A percentile compares a stretch with the other conserved stretches of the same genome.
phyloP scores from a whole-genome alignment of 2,888 invertebrate species.

The Drosophila neoperkinsi region DNA sequence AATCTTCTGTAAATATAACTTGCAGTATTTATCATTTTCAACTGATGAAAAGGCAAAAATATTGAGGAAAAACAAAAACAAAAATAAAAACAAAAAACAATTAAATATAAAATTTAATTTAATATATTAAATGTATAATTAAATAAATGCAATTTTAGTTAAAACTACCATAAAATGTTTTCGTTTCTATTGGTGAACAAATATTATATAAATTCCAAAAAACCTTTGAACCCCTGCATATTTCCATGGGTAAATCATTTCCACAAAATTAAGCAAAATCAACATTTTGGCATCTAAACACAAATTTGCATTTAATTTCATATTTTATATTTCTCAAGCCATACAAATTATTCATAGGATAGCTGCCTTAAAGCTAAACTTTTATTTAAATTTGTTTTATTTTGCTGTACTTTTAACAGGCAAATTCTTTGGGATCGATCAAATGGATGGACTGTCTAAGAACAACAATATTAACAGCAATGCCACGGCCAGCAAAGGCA shows the following conservation, averaged over 20 bases:
- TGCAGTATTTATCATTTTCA: constrained; percentile 77
- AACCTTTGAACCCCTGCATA: not conserved
- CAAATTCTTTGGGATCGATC: constrained; percentile 59
- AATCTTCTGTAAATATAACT: constrained; percentile 74
- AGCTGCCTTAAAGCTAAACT: not conserved
- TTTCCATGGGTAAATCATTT: not conserved
- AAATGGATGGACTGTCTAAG: constrained; percentile 59
- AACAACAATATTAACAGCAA: constrained; percentile 60
- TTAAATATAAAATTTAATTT: constrained; percentile 63
- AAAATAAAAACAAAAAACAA: constrained; percentile 9
- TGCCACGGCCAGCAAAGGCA: constrained; percentile 42
- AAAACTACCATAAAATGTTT: constrained; percentile 53
- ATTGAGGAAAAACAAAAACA: constrained; percentile 20
- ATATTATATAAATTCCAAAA: not conserved
- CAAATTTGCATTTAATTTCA: not conserved
- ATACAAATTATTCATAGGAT: not conserved
- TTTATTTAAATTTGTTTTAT: not conserved
- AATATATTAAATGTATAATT: constrained; percentile 71
- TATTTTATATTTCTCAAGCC: not conserved
- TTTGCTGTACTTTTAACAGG: constrained; percentile 20
- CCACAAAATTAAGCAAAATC: not conserved
- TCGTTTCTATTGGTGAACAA: constrained; percentile 6
- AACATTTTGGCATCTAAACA: not conserved
- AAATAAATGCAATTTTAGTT: constrained; percentile 79
- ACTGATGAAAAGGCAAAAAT: constrained; percentile 28